Percentiles rank a stretch among this genome's conserved stretches.
Conservation (phyloP, 2,797 vertebrate genomes). For the Lacerta agilis region DNA sequence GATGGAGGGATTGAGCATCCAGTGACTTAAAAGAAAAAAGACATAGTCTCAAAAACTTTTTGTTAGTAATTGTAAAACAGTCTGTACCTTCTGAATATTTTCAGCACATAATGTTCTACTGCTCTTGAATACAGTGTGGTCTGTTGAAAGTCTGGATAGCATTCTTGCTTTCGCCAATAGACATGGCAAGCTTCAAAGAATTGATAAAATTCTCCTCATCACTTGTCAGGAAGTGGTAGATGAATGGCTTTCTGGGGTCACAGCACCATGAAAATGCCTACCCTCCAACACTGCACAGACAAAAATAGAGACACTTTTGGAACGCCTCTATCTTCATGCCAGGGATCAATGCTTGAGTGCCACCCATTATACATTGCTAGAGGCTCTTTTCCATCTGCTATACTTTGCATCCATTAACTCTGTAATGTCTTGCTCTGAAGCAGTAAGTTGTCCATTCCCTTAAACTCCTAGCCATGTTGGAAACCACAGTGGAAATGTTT, state of each 20-base stretch:
- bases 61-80: too few relatives aligned
- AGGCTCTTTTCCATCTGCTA: background rate
- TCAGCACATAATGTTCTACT: background rate
- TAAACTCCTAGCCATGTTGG: background rate
- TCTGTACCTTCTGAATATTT: background rate
- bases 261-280: background rate
- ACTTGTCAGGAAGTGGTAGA: background rate
- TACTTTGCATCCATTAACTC: conserved; percentile 4
- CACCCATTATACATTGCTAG: background rate
- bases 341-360: background rate
- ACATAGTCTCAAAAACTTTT: too few relatives aligned
- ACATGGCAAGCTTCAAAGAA: background rate
- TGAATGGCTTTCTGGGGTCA: background rate
- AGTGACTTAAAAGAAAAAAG: background rate
- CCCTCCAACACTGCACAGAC: background rate
- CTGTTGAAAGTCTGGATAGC: background rate
- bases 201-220: background rate
- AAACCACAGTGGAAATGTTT: background rate
- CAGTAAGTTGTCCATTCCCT: background rate
- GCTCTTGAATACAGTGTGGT: background rate
- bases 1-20: background rate
- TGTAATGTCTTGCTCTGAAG: background rate
- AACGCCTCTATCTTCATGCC: background rate
- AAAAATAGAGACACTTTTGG: background rate
- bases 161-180: background rate